phyloP scores from a whole-genome alignment of 2,888 invertebrate species.

The Drosophila quinaria region DNA sequence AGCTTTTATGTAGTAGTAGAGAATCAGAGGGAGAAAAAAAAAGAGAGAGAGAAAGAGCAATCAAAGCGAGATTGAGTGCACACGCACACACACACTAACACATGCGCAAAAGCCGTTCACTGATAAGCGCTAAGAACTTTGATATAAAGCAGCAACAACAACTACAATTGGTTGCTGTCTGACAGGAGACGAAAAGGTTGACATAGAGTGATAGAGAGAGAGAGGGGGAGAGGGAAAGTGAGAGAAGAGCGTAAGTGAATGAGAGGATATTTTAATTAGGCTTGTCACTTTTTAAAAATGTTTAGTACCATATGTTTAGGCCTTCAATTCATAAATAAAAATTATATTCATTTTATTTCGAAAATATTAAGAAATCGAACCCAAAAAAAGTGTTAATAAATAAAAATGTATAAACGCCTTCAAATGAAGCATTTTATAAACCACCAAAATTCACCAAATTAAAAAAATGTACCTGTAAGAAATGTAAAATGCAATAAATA shows the following conservation, averaged over 20 bases:
- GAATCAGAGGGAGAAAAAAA: not conserved
- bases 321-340: too few species aligned
- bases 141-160: constrained; percentile 48
- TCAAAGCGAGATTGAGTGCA: constrained; percentile 25
- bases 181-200: constrained; percentile 27
- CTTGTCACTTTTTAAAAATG: too few species aligned
- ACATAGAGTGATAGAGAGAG: not conserved
- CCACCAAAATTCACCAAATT: too few species aligned
- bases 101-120: constrained; percentile 24
- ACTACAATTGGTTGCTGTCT: constrained; percentile 42
- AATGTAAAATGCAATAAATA: not conserved
- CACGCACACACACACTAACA: constrained; percentile 8
- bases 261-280: not conserved
- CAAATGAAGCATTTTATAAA: too few species aligned
- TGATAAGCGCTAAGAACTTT: constrained; percentile 62
- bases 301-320: too few species aligned
- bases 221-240: not conserved
- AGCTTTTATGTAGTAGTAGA: constrained; percentile 5
- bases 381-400: too few species aligned
- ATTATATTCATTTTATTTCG: too few species aligned
- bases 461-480: not conserved
- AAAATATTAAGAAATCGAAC: too few species aligned
- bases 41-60: constrained; percentile 3
- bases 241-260: not conserved
- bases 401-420: too few species aligned